Base-by-base conservation (phyloP, 2,888 invertebrate genomes). In the Cataglyphis albicans region DNA sequence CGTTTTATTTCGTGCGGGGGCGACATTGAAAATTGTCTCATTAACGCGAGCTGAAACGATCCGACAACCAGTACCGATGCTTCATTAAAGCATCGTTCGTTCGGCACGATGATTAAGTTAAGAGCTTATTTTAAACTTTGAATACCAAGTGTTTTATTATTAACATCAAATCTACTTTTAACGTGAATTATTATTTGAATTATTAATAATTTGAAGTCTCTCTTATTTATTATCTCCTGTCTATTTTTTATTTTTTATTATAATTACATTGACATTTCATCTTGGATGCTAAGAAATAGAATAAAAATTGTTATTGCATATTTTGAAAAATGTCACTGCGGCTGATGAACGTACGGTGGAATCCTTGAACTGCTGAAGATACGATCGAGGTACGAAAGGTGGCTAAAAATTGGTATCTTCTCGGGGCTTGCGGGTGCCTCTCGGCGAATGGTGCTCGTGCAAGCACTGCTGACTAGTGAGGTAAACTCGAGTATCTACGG, bases 341-440 rank as follows among this genome's bases (percentile, higher is more conserved):
- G 9, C 3, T 18, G 29, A 61, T 18, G 18, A 61, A 61, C 29
- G 25, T 15, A 15, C 59, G 25, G 15, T 25, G 25, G 6, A 18
- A 32, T 48, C 15, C 29, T 75, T 55, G 35, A 32, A 38, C 35
- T 21, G 32, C 21, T 44, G 55, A 35, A 18, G 18, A 18, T 48
- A 48, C 59, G 44, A 61, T 32, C 25, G 3, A 74, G 35, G 52
- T 32, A 78, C 18, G 55, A 35, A 55, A 72, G 83, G 65, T 67
- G 82, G 86, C 84, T 90, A 93, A 92, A 92, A 93, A 93, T 93
- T 93, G 92, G 93, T 93, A 93, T 91, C 91, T 91, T 92, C 90
- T 91, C 85, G 92, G n/a, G n/a, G n/a, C 91, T 92, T 90, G 91
- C 91, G 91, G 93, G 90, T 92, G 90, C 89, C 93, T 93, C 93